Evolutionary conservation across 2,113 vertebrate genomes (phyloP), one percentile per base, ranked within the genome.

Genomic region (Sinocyclocheilus maitianheensis): DNA sequence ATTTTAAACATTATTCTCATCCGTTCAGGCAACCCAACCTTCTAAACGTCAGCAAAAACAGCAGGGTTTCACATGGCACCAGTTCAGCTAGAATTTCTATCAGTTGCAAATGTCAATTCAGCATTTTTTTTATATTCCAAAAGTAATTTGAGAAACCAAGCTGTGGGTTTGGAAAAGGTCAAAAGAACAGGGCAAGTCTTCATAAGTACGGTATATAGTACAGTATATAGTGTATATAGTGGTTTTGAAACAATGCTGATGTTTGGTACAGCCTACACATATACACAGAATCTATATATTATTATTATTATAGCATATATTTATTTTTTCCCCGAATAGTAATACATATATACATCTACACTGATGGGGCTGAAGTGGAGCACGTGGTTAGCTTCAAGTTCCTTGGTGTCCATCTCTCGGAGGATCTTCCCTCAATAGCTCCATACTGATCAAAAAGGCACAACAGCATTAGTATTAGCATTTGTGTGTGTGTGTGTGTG

Each of bases 1-100:
- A n/a, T 65, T 65, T 24, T 10, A 67, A 40, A 18, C 12, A 22
- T 20, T 53, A 13, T 37, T 65, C 26, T 65, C 58, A 62, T 62
- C 53, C 30, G 58, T 65, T 81, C 26, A 75, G 71, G 69, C 30
- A 43, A 81, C 26, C 67, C 22, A 30, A 81, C 71, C 85, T 82
- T 86, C 78, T 48, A 12, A n/a, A 65, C 20, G 8, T 65, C 37
- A 75, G 77, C 78, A 62, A n/a, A 77, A 75, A 51, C 40, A 9
- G 78, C 40, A 51, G 24, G 53, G 78, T 48, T 81, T 82, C 26
- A 48, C 48, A 24, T 81, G 53, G 65, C 85, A 48, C n/a, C 37
- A 40, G 84, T 37, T 40, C 26, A 53, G 78, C 55, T 82, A 65
- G n/a, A 18, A 65, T 86, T 82, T 82, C 85, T 63, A 72, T 82